These are phyloP conservation scores for Trachelus iudaicus DNA, from an alignment of 2,888 invertebrate genomes.

Conservation along the genomic window DNA sequence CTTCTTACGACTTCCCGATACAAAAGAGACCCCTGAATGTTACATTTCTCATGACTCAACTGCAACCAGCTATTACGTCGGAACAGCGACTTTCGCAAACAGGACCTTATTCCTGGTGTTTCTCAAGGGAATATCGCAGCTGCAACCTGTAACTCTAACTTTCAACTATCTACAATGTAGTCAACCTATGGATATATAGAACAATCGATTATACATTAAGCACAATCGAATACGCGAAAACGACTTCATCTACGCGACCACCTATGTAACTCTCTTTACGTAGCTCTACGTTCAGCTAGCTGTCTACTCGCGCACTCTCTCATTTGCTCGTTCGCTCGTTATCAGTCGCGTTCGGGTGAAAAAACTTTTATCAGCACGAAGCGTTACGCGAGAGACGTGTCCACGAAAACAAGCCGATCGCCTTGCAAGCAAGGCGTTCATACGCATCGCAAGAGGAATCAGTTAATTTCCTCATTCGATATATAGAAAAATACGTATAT, in stretches of 20 bases:
- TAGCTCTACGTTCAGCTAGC: neutral
- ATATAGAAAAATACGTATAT: neutral
- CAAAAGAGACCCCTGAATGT: neutral
- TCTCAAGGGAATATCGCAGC: neutral
- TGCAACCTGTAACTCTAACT: neutral
- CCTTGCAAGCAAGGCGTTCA: neutral
- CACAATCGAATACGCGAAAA: neutral
- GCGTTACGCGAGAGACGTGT: slow-evolving; percentile 4
- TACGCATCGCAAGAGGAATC: neutral
- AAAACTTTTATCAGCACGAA: slow-evolving; percentile 26
- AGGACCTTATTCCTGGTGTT: neutral
- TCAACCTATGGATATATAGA: neutral
- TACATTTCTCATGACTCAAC: neutral
- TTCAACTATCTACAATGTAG: neutral
- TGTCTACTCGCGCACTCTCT: neutral
- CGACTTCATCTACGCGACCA: neutral
- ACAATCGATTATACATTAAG: neutral
- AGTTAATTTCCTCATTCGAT: neutral
- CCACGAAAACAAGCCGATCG: slow-evolving; percentile 3
- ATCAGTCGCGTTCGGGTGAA: slow-evolving; percentile 19
- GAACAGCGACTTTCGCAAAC: neutral
- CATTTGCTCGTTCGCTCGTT: neutral
- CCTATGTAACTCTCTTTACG: neutral
- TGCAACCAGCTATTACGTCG: neutral
- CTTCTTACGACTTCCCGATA: neutral